A percentile compares a stretch with the other conserved stretches of the same genome.
These are phyloP conservation scores for Phalacrocorax aristotelis DNA, from an alignment of 2,113 vertebrate genomes.

Conservation along the genomic window DNA sequence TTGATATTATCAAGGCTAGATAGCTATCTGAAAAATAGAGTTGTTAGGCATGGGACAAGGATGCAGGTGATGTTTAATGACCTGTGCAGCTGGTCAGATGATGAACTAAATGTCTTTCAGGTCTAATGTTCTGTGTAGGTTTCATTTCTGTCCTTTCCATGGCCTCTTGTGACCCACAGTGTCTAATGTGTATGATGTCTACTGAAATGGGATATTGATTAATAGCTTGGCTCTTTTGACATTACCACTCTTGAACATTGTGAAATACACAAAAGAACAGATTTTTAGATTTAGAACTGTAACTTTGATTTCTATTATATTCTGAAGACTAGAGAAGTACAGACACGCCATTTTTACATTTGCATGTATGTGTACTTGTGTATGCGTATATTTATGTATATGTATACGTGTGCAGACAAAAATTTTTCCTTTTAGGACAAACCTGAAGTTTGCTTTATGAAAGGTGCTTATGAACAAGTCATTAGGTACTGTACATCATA, in stretches of 20 bases:
- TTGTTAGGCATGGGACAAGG: background rate
- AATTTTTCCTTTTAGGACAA: conserved; percentile 79
- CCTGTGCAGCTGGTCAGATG: background rate
- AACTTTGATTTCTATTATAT: background rate
- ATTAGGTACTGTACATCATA: conserved; percentile 89
- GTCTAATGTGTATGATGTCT: background rate
- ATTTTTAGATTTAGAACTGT: background rate
- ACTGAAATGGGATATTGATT: background rate
- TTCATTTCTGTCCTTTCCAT: background rate
- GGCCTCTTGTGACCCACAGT: background rate
- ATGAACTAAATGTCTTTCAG: background rate
- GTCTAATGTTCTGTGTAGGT: background rate
- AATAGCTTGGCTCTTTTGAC: background rate
- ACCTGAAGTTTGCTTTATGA: conserved; percentile 88
- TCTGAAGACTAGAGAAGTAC: background rate
- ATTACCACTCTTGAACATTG: background rate
- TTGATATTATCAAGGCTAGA: background rate
- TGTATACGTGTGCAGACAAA: background rate
- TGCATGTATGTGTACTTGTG: background rate
- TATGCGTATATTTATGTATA: background rate
- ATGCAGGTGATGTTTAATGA: background rate
- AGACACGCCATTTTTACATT: background rate
- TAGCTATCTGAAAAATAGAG: background rate
- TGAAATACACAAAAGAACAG: background rate
- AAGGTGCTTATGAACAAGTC: conserved; percentile 94